Evolutionary conservation across 2,797 vertebrate species (phyloP).

Genomic region (Clangula hyemalis): DNA sequence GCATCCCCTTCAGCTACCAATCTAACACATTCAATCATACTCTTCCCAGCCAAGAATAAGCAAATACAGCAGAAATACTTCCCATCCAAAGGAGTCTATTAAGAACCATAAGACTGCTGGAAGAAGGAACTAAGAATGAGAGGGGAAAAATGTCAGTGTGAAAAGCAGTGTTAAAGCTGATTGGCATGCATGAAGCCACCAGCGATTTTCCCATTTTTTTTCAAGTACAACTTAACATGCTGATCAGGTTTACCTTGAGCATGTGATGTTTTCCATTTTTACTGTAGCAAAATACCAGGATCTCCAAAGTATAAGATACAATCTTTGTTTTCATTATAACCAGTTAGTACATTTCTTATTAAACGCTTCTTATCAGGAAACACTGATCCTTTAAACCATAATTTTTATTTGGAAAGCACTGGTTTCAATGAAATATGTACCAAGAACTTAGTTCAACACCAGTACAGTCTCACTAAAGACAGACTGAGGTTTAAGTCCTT

Average conservation of each 20-base stretch:
- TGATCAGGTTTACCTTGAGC: neutral
- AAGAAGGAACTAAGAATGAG: neutral
- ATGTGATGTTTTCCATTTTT: neutral
- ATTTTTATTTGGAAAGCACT: neutral
- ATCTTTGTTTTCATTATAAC: neutral
- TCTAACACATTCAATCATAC: fast-evolving
- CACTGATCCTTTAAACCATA: neutral
- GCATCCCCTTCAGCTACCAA: neutral
- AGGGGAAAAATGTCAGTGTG: neutral
- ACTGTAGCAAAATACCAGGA: neutral
- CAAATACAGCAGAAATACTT: neutral
- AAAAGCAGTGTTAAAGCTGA: neutral
- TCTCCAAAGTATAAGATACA: neutral
- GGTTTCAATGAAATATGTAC: neutral
- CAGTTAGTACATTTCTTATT: neutral
- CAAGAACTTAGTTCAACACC: neutral
- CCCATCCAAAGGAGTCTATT: neutral
- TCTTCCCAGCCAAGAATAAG: neutral
- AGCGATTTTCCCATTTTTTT: neutral
- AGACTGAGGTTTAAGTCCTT: neutral
- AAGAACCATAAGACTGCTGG: neutral
- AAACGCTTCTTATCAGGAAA: neutral
- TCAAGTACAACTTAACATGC: neutral
- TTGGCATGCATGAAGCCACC: neutral
- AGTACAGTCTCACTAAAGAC: neutral